Evolutionary conservation across 1,140 invertebrate species (phyloP).

Genomic region (Matsumurasca onukii): DNA sequence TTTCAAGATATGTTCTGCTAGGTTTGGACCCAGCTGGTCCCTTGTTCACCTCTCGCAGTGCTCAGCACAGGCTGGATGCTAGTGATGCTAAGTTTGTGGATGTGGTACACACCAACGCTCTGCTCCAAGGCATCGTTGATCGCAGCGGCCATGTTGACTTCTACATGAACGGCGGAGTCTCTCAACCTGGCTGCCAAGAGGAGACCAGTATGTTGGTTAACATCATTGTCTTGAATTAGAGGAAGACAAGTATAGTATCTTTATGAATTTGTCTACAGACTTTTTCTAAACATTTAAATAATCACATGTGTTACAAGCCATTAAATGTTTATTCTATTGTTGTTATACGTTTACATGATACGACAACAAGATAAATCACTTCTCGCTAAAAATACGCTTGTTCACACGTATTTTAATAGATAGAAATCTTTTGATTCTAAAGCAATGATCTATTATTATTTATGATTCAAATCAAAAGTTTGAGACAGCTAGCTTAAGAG

Average conservation of each 20-base stretch:
- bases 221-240: not conserved
- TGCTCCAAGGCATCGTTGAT: slow-evolving; percentile 62
- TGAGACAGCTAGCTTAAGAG: not conserved
- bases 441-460: not conserved
- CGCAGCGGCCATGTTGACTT: slow-evolving; percentile 69
- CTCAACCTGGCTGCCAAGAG: slow-evolving; percentile 61
- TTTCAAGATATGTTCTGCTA: too few species aligned
- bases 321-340: too few species aligned
- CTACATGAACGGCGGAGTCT: slow-evolving; percentile 69
- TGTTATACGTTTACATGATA: too few species aligned
- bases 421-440: not conserved
- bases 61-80: slow-evolving; percentile 63
- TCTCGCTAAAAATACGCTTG: too few species aligned
- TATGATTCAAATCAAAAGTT: not conserved
- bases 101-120: slow-evolving; percentile 72
- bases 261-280: too few species aligned
- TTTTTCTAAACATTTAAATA: too few species aligned
- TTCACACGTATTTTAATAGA: not conserved
- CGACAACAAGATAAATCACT: not conserved
- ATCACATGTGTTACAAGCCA: too few species aligned
- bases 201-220: slow-evolving; percentile 26
- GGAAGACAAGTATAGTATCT: too few species aligned
- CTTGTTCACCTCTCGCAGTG: slow-evolving; percentile 55
- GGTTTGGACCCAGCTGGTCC: slow-evolving; percentile 68
- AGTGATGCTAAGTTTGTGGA: slow-evolving; percentile 70